Evolutionary conservation across 1,140 invertebrate genomes (phyloP), one percentile per base, ranked within the genome.

Genomic region (Brachionus koreanus): DNA sequence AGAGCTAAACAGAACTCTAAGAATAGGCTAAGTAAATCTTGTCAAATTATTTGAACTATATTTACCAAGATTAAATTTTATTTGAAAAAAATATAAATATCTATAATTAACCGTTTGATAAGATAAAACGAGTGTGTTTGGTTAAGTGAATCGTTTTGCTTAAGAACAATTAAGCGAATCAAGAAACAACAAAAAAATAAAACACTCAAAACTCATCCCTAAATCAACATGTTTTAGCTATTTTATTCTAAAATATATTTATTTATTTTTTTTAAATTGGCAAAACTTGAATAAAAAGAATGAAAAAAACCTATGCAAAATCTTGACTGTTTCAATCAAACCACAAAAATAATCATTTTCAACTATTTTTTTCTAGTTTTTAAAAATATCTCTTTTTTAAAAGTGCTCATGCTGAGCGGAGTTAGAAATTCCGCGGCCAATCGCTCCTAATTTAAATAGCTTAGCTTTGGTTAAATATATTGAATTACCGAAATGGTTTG

Each of bases 41-140:
- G 49, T 39, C 35, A 19, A 69, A 69, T 42, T 69, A 39, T 16
- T 37, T 13, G 65, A 39, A 35, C 16, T 39, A 42, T 69, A 69
- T 69, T 69, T 69, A 39, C 65, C 35, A 69, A 69, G 65, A 69
- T 69, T 69, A 69, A 37, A 69, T 69, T 69, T 35, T 35, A 39
- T 69, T 69, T 43, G 10, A 25, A 63, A 12, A 69, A 69, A 69
- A 69, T 19, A 39, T 5, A 19, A 39, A 37, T n/a, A 57, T 69
- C 65, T 69, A 19, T 69, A 69, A 69, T 69, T 37, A 69, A 39
- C 65, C 65, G 13, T 19, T 69, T 69, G 65, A 69, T 69, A 69
- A 69, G 65, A 69, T 37, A 69, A 4, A 39, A 39, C 35, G 16
- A 69, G 65, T 69, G 49, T 57, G 49, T 69, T 69, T 19, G 37